Base-by-base conservation (phyloP, 2,888 invertebrate species). In the Epirrhoe tristata region DNA sequence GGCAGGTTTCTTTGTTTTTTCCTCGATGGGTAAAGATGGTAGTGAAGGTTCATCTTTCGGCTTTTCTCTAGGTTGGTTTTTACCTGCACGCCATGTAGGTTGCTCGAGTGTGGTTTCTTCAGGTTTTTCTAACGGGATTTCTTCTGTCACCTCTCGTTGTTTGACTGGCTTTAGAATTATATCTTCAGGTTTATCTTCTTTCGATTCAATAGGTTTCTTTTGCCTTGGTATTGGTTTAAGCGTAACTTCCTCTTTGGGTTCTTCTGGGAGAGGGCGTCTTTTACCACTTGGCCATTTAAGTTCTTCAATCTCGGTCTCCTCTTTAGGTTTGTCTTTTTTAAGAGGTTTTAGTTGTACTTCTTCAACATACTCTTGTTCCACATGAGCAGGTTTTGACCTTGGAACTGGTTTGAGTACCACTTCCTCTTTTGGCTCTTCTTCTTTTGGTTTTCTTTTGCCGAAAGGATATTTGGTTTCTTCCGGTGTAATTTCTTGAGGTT, bases 121-220 rank as follows among this genome's bases (percentile, higher is more conserved):
- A 31, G 36, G 43, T 39, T 81, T 78, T 51, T 14, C 16, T 16
- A 51, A 17, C 17, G 6, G 48, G 2, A 48, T 16, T 66, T 94
- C 92, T 24, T 24, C 24, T 24, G 24, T 24, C 3, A 24, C 24
- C 24, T 3, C 1, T 24, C 24, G 24, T 24, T 24, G 1, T 24
- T 24, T 24, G 24, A 24, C 24, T 24, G 24, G 24, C 10, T 8
- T 39, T 2, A 10, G 34, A 7, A 34, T 34, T 34, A 7, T 7
- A 34, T 34, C 34, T 74, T 91, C 91, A 0, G 84, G 77, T 69
- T 89, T 86, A 72, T 90, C 86, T 67, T 89, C 85, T 76, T 8
- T 39, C 10, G 39, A 0, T 0, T 39, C 46, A 46, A n/a, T 46
- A 10, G 82, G 81, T 10, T 81, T 81, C 56, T 81, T 76, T 17